A percentile compares a stretch with the other conserved stretches of the same genome.
These are phyloP conservation scores for Drosophila saltans DNA, from an alignment of 1,140 invertebrate genomes.

Conservation along the genomic window DNA sequence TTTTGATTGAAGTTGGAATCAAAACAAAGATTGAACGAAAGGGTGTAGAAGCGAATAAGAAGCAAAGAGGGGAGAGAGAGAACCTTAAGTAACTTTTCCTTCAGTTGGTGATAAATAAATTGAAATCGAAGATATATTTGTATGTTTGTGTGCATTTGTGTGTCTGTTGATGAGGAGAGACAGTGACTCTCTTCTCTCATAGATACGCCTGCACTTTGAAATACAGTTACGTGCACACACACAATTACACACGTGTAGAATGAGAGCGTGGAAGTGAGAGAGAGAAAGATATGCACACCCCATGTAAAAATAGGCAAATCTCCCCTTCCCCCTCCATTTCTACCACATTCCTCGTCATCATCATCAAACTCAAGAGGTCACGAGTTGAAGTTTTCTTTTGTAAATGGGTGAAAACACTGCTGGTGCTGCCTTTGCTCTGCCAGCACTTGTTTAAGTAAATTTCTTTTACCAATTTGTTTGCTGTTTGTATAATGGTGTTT, in stretches of 20 bases:
- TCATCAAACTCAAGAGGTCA: constrained; percentile 59
- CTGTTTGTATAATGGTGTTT: constrained; percentile 32
- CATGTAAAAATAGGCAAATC: constrained; percentile 75
- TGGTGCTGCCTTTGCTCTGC: constrained; percentile 48
- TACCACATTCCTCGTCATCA: constrained; percentile 18
- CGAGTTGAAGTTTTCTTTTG: constrained; percentile 72
- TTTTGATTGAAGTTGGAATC: constrained; percentile 16
- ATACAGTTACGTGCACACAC: constrained; percentile 72
- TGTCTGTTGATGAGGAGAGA: constrained; percentile 37
- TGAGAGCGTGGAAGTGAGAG: constrained; percentile 4
- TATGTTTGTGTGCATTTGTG: constrained; percentile 33
- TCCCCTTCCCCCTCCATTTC: constrained; percentile 23
- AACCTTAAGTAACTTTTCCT: constrained; percentile 61
- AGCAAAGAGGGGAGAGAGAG: constrained; percentile 16
- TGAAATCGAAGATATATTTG: constrained; percentile 56
- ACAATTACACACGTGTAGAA: constrained; percentile 28
- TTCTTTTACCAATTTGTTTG: constrained; percentile 27
- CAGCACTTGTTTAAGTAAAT: constrained; percentile 13
- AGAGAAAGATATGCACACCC: constrained; percentile 24
- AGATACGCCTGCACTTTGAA: constrained; percentile 69
- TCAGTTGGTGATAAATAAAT: constrained; percentile 48
- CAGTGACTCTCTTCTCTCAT: constrained; percentile 42
- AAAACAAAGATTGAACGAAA: constrained; percentile 37
- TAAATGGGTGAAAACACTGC: constrained; percentile 35
- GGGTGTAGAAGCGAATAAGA: neutral